These are phyloP conservation scores for Drosophila orosa DNA, from an alignment of 1,140 invertebrate genomes.

Conservation along the genomic window DNA sequence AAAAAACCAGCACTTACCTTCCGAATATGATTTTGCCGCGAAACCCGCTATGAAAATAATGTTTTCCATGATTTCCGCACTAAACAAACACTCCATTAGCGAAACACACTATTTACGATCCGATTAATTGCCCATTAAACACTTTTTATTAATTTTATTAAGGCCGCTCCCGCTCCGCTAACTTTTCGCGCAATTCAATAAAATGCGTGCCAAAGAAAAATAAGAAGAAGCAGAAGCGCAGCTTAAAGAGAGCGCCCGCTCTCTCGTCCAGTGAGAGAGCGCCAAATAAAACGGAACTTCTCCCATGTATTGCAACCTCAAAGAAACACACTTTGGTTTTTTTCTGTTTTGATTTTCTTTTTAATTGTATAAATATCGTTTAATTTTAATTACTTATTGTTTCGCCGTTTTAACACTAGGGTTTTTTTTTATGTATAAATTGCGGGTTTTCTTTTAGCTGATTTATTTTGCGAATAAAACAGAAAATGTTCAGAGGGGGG, in stretches of 20 bases:
- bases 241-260: neutral
- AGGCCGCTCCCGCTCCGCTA: too few species aligned
- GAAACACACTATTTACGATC: constrained; percentile 4
- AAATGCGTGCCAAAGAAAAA: neutral
- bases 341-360: constrained; percentile 38
- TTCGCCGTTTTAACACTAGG: constrained; percentile 49
- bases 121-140: constrained; percentile 1
- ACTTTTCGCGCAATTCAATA: neutral
- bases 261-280: neutral
- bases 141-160: constrained; percentile 5
- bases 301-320: neutral
- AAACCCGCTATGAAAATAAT: neutral
- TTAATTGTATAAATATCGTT: constrained; percentile 81
- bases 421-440: constrained; percentile 37
- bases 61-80: neutral
- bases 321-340: constrained; percentile 5
- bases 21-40: neutral
- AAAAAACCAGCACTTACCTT: neutral
- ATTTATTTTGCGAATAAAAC: constrained; percentile 51
- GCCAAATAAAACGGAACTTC: neutral
- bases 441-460: constrained; percentile 35
- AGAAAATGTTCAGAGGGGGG: constrained; percentile 40
- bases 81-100: neutral
- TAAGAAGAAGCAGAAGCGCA: neutral
- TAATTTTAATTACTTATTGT: constrained; percentile 75